Base-by-base conservation (phyloP, 2,888 invertebrate species). In the Phorcus lineatus region DNA sequence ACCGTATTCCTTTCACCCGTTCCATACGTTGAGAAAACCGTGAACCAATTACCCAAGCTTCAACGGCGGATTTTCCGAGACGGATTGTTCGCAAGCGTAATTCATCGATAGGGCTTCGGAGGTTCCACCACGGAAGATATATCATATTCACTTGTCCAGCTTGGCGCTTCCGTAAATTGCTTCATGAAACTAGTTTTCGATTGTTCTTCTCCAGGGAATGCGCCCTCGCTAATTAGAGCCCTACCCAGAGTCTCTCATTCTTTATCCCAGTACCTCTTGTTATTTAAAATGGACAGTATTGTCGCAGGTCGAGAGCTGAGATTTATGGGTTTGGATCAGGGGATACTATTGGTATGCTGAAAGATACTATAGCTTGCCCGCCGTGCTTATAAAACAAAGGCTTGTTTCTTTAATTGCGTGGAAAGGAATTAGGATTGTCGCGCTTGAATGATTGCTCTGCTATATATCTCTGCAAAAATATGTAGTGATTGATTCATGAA, bases 251-350 rank as follows among this genome's bases (percentile, higher is more conserved):
- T 19, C 19, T 40, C 31, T 70, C 70, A 70, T 70, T 70, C 70
- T 40, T 70, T 70, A 36, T 70, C 70, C 36, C 28, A 17, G 40
- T 70, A 31, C 31, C 17, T 36, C 70, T 70, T 70, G 70, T 70
- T 70, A 70, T 70, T 70, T 40, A 36, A 70, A 70, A 70, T 70
- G 40, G 70, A 70, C 70, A 70, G 70, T 40, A 70, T 17, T 70
- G 70, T 70, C 36, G 70, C 70, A 19, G 40, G 7, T 2, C 16
- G 11, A 31, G 70, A 40, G 40, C n/a, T 36, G 70, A 40, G 70
- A 36, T 31, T 70, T 40, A 40, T 70, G 70, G n/a, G 70, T 19
- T 19, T 0, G 19, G 70, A 70, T 70, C 70, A 40, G 24, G 70
- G 70, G 70, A 36, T 36, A 19, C 11, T 36, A 70, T 31, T 70